A percentile compares a stretch with the other conserved stretches of the same genome.
Evolutionary conservation across 2,888 invertebrate species (phyloP).

Genomic region (Pinctada fucata): DNA sequence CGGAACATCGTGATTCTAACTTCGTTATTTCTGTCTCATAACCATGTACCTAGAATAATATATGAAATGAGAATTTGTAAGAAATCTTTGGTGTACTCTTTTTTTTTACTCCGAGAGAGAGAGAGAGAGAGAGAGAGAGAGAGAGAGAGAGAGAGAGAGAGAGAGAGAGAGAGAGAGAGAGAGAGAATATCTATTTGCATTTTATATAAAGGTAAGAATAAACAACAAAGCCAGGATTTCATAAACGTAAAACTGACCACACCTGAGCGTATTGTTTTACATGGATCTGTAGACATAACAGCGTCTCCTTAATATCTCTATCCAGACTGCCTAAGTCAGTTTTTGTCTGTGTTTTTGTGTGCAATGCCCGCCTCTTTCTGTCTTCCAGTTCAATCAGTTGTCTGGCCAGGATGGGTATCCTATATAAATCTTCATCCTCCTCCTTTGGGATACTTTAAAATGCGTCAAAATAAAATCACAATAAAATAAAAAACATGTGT

Average conservation of each 20-base stretch:
- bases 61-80: too few species aligned
- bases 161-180: too few species aligned
- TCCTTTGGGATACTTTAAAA: neutral
- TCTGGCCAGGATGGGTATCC: neutral
- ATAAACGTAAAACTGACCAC: too few species aligned
- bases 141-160: too few species aligned
- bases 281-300: neutral
- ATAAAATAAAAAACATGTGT: too few species aligned
- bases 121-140: too few species aligned
- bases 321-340: neutral
- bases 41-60: neutral
- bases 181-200: too few species aligned
- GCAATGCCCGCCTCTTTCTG: neutral
- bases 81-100: too few species aligned
- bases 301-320: neutral
- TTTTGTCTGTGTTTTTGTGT: neutral
- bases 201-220: too few species aligned
- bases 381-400: neutral
- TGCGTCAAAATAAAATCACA: too few species aligned
- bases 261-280: neutral
- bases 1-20: neutral
- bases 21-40: neutral
- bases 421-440: neutral
- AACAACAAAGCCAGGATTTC: too few species aligned
- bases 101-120: too few species aligned